Evolutionary conservation across 2,888 invertebrate species (phyloP), one percentile per base, ranked within the genome.

Genomic region (Charanyca ferruginea): DNA sequence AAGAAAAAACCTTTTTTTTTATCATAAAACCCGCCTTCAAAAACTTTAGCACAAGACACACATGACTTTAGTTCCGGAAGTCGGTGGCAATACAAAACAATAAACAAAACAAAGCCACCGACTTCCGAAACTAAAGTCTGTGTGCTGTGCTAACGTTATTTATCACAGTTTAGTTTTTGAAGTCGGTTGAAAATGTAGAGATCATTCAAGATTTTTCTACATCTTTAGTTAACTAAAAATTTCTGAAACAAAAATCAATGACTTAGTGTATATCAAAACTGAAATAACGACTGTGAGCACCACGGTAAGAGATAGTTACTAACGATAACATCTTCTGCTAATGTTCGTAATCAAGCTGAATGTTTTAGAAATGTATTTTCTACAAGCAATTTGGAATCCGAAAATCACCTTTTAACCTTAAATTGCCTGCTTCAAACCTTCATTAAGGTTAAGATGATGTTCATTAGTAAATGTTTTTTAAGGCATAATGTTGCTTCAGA

Each of bases 371-470:
- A 79, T 83, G 79, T 80, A 68, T 67, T 70, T 72, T 66, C 57
- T 70, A 76, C 83, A 73, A 80, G 80, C 80, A 79, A 86, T 86
- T 87, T 80, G 73, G 73, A 80, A 75, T 77, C 69, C 73, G 65
- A 66, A 72, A 83, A 84, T 79, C 72, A 80, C 72, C 74, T 73
- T 73, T 83, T 80, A 81, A 79, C 59, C 53, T 76, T 63, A 86
- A 85, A 88, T 86, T 83, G 79, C 77, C 66, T 71, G 63, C 71
- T 74, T 80, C 73, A 77, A 83, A 80, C 69, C 45, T 58, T 75
- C 67, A 76, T 83, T 77, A 78, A 65, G 65, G 54, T 53, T 76
- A 70, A 70, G 77, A 72, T 47, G 62, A 65, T 66, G 51, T 74
- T 68, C 57, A 20, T 67, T 63, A 44, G 58, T 55, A 22, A 60